phyloP scores from a whole-genome alignment of 37 sponge, comb jelly and placozoan genomes.

The Chondrosia reniformis region DNA sequence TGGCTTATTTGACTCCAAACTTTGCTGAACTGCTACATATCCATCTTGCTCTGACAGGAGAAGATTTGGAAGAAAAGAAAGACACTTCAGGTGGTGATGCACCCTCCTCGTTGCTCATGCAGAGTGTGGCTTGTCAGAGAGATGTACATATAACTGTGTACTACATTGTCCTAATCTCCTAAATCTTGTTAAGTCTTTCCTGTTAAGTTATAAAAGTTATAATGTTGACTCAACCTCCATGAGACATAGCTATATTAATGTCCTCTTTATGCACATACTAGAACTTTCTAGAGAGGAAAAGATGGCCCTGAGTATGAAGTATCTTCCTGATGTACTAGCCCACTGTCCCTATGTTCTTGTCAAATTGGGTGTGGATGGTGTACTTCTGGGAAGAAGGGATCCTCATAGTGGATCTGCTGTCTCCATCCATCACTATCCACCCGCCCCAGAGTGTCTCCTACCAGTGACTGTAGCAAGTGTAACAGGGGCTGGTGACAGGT shows the following conservation, averaged over 20 bases:
- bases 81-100: too few relatives aligned
- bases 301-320: constrained; percentile 22
- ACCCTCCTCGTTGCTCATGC: too few relatives aligned
- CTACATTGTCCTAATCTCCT: too few relatives aligned
- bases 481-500: constrained; percentile 90
- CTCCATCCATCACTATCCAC: constrained; percentile 43
- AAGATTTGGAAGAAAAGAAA: too few relatives aligned
- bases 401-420: not conserved
- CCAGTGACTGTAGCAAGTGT: constrained; percentile 70
- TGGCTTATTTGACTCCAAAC: too few relatives aligned
- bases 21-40: not conserved
- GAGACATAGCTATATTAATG: too few relatives aligned
- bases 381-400: constrained; percentile 29
- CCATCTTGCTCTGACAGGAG: not conserved
- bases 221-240: too few relatives aligned
- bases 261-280: too few relatives aligned
- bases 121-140: too few relatives aligned
- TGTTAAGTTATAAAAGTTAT: too few relatives aligned
- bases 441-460: constrained; percentile 37
- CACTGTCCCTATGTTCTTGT: constrained; percentile 56
- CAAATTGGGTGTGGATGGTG: constrained; percentile 83
- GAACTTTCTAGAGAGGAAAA: constrained; percentile 33
- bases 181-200: too few relatives aligned
- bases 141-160: too few relatives aligned
- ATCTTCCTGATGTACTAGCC: constrained; percentile 30